Evolutionary conservation across 2,113 vertebrate species (phyloP), one percentile per base, ranked within the genome.

Genomic region (Mola mola): DNA sequence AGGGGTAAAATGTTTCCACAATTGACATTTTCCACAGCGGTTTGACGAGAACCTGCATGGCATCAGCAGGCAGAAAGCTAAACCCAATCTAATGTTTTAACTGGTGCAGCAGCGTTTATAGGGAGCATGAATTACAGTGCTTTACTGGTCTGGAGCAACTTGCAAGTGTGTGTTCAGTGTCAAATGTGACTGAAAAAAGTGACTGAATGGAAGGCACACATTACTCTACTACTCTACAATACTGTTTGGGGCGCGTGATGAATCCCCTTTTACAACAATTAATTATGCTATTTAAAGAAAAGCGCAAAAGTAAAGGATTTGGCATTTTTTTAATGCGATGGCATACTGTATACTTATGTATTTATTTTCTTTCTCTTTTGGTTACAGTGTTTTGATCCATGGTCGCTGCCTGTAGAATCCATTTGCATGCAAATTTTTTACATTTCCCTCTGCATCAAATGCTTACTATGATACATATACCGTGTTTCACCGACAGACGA

Each of bases 361-460:
- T 75, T 82, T 76, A 61, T 65, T 46, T 78, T 78, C 63, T 63
- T 68, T 86, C 73, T 79, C 49, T 50, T 56, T 55, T 79, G 71
- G 64, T 67, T 80, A 69, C 61, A 55, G 36, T 72, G 66, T 87
- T 78, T 86, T 86, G 87, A 86, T 89, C 83, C 81, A 86, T 84
- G 73, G 40, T 46, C 40, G 79, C 61, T 51, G 72, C 69, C 72
- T 60, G 77, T 75, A 55, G 59, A 89, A 78, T 84, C 86, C 81
- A 87, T 88, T 89, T 87, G 77, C 81, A 87, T 88, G 88, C 83
- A 89, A 78, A 85, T 88, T 83, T 86, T 87, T 79, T 84, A 78
- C 84, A 76, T 78, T 82, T 79, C 75, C 72, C 64, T 68, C 19
- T 37, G 49, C 82, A 78, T 89, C 79, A 83, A 72, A 84, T 63